A percentile compares a stretch with the other conserved stretches of the same genome.
These are phyloP conservation scores for Hemithea aestivaria DNA, from an alignment of 2,888 invertebrate species.

Conservation along the genomic window DNA sequence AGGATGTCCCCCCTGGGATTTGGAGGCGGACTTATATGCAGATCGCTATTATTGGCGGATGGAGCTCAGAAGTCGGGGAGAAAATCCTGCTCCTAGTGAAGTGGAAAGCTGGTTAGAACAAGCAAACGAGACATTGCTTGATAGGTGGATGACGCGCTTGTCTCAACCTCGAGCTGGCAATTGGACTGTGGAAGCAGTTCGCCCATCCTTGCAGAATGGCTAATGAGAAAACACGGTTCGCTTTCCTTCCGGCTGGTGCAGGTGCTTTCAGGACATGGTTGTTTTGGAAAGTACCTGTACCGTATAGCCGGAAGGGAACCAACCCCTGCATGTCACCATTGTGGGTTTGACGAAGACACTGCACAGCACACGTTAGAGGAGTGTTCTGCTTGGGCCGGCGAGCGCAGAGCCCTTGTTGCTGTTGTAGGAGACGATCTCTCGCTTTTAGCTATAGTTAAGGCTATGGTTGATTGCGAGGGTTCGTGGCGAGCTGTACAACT, in stretches of 20 bases:
- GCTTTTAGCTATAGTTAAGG: neutral
- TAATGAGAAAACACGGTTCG: neutral
- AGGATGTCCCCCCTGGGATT: neutral
- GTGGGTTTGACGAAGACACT: constrained; percentile 1
- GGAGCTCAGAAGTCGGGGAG: neutral
- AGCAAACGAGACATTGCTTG: neutral
- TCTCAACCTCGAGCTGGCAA: neutral
- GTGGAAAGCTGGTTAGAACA: neutral
- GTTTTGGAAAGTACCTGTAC: constrained; percentile 2
- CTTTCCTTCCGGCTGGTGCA: neutral
- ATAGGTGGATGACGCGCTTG: neutral
- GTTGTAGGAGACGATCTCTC: constrained; percentile 2
- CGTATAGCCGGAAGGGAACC: constrained; percentile 1
- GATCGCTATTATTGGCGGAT: neutral
- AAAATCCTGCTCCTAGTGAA: neutral
- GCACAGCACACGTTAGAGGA: constrained; percentile 9
- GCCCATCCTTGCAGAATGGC: neutral
- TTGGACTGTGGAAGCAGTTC: neutral
- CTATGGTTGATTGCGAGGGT: constrained; percentile 4
- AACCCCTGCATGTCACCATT: constrained; percentile 1
- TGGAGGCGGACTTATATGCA: neutral
- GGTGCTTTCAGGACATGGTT: constrained; percentile 2
- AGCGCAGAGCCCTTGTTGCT: constrained; percentile 11
- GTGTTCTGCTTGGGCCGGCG: constrained; percentile 14
- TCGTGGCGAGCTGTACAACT: neutral